A percentile compares a stretch with the other conserved stretches of the same genome.
Evolutionary conservation across 2,888 invertebrate genomes (phyloP).

Genomic region (Julus scandinavius): DNA sequence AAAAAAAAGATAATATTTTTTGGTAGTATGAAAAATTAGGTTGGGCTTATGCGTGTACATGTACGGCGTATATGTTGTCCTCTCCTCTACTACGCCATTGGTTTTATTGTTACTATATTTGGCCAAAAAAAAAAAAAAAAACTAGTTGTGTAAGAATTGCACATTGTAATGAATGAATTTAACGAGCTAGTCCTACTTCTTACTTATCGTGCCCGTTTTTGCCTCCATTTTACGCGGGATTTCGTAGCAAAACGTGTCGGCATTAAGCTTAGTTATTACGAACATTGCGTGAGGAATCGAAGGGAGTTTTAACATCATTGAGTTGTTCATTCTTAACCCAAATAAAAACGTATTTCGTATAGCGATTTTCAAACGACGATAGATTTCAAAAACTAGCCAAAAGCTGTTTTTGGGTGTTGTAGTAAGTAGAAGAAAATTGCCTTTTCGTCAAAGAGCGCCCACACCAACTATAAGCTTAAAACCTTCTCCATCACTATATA

Average conservation of each 20-base stretch:
- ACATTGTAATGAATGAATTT: conserved; percentile 1
- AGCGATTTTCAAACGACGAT: too few species aligned
- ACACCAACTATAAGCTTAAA: too few species aligned
- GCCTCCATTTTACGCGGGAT: background rate
- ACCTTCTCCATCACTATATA: too few species aligned
- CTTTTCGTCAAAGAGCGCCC: too few species aligned
- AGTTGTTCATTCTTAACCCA: too few species aligned
- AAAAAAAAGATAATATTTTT: background rate
- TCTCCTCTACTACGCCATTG: background rate
- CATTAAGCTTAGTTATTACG: background rate
- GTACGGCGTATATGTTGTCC: background rate
- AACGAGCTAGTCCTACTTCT: conserved; percentile 1
- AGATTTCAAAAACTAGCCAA: too few species aligned
- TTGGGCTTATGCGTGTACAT: background rate
- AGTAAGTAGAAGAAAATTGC: too few species aligned
- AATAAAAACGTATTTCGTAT: too few species aligned
- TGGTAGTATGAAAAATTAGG: background rate
- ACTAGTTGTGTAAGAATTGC: background rate
- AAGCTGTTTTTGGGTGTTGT: too few species aligned
- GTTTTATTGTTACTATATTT: background rate
- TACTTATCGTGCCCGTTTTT: background rate
- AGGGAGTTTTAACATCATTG: too few species aligned
- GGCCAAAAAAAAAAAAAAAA: background rate
- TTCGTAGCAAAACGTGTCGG: background rate
- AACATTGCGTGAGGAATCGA: too few species aligned